phyloP scores from a whole-genome alignment of 2,113 vertebrate species.

The Choloepus hoffmanni region DNA sequence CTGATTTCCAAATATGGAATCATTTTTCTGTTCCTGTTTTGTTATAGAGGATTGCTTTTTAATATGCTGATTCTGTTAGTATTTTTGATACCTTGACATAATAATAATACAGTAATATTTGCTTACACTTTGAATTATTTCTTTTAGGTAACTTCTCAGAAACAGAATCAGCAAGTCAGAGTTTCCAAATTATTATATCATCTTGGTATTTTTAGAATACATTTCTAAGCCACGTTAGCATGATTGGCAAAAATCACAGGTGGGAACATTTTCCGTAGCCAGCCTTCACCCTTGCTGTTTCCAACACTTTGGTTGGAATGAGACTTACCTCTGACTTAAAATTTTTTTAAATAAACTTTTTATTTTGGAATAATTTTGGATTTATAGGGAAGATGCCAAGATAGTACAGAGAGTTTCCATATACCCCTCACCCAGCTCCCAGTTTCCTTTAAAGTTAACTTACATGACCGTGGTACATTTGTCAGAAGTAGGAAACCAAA shows the following conservation, averaged over 20 bases:
- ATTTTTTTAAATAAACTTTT: not conserved
- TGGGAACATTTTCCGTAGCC: slow-evolving; percentile 3
- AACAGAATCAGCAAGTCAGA: slow-evolving; percentile 22
- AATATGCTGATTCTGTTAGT: not conserved
- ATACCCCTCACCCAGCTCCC: not conserved
- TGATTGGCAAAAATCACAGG: not conserved
- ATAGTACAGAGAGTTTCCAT: not conserved
- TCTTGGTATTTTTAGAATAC: slow-evolving; percentile 48
- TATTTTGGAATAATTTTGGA: slow-evolving; percentile 55
- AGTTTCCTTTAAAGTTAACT: not conserved
- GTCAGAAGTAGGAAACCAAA: slow-evolving; percentile 37
- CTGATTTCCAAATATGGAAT: not conserved
- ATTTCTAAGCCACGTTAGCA: not conserved
- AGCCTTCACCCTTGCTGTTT: not conserved
- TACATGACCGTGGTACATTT: slow-evolving; percentile 3
- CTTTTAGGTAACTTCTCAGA: slow-evolving; percentile 46
- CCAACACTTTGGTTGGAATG: not conserved
- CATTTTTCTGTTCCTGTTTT: not conserved
- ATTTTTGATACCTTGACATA: slow-evolving; percentile 31
- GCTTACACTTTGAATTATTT: not conserved
- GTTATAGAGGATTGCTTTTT: not conserved
- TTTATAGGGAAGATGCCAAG: not conserved
- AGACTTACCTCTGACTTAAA: not conserved
- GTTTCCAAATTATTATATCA: slow-evolving; percentile 58
- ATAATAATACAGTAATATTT: not conserved